Conservation (phyloP, 1,140 invertebrate genomes). For the Gryllus bimaculatus region DNA sequence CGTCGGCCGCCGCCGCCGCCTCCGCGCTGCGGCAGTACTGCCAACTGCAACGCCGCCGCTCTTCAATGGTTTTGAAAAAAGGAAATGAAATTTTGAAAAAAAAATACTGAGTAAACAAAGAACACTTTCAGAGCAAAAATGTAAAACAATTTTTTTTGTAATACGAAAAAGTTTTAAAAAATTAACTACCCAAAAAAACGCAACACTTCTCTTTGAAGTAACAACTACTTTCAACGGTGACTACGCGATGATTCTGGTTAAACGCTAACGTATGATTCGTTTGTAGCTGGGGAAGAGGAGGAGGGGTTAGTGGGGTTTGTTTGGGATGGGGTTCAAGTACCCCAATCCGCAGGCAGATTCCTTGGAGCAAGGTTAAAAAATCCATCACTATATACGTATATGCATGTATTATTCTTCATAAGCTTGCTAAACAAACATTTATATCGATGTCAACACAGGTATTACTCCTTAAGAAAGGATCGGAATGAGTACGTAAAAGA, state of each 20-base stretch:
- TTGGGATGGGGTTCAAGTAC: background rate
- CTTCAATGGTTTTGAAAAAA: too few relatives aligned
- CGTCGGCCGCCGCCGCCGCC: too few relatives aligned
- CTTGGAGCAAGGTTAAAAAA: background rate
- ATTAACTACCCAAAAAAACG: background rate
- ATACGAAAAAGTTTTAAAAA: background rate
- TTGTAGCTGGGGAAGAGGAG: background rate
- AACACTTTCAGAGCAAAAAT: too few relatives aligned
- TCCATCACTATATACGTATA: background rate
- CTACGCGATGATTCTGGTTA: background rate
- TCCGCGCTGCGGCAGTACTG: background rate
- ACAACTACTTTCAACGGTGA: background rate
- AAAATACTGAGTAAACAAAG: too few relatives aligned
- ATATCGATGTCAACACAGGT: conserved; percentile 1
- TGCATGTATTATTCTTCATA: conserved; percentile 1
- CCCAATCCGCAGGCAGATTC: background rate
- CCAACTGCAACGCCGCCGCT: background rate
- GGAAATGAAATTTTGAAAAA: too few relatives aligned
- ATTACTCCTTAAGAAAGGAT: background rate
- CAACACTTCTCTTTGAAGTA: background rate
- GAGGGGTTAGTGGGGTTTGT: background rate
- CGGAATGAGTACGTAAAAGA: background rate
- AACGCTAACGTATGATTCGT: background rate
- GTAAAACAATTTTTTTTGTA: background rate
- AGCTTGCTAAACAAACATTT: background rate